Conservation (phyloP, 2,888 invertebrate genomes). For the Belgica antarctica region DNA sequence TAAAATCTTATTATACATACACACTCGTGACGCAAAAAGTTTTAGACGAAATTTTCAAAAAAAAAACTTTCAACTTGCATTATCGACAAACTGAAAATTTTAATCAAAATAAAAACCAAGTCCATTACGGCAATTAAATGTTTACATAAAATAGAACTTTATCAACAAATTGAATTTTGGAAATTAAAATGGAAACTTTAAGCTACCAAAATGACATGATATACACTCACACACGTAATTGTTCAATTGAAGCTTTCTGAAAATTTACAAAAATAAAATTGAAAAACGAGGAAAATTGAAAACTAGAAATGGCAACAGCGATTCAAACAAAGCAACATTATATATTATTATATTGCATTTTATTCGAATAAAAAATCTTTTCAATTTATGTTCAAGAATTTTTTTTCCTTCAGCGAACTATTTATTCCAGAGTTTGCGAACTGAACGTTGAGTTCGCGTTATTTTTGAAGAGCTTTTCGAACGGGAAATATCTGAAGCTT, state of each 20-base stretch:
- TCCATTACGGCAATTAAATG: not conserved
- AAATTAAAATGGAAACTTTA: not conserved
- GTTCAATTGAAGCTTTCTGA: conserved; percentile 39
- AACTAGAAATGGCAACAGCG: conserved; percentile 10
- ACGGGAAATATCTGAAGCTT: conserved; percentile 72
- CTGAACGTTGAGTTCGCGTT: conserved; percentile 15
- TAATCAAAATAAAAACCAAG: conserved; percentile 4
- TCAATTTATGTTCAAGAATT: not conserved
- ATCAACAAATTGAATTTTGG: conserved; percentile 9
- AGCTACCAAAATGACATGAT: not conserved
- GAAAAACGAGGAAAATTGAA: not conserved
- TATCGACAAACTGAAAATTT: too few relatives aligned
- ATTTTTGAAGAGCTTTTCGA: conserved; percentile 62
- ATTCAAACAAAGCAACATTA: too few relatives aligned
- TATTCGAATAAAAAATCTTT: conserved; percentile 20
- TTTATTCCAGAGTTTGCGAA: not conserved
- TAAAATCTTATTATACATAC: too few relatives aligned
- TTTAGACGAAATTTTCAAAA: too few relatives aligned
- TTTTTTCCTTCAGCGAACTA: not conserved
- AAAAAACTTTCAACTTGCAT: too few relatives aligned
- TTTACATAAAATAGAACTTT: not conserved
- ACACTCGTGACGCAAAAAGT: too few relatives aligned
- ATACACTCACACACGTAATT: conserved; percentile 26
- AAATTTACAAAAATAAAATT: conserved; percentile 26
- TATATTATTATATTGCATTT: conserved; percentile 11